Percentiles rank a stretch among this genome's conserved stretches.
Conservation (phyloP, 2,888 invertebrate species). For the Andrena dorsata region DNA sequence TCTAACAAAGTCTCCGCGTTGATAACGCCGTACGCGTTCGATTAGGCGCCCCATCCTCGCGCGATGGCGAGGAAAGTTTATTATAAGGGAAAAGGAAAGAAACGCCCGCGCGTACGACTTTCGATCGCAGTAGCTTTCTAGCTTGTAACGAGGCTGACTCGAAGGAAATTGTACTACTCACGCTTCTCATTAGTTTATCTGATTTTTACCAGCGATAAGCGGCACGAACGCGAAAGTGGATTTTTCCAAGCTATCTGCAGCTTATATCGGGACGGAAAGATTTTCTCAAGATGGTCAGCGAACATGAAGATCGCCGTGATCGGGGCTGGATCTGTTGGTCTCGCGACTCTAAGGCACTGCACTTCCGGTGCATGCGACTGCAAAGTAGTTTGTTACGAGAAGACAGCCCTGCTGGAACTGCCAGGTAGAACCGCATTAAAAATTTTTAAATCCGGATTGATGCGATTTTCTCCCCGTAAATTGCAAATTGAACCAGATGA, state of each 20-base stretch:
- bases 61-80: no score
- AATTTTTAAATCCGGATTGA: no score
- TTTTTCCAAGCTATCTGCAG: no score
- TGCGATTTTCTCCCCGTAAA: no score
- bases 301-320: conserved; percentile 89
- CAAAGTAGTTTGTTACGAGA: conserved; percentile 91
- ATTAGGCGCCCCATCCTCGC: neutral
- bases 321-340: conserved; percentile 95
- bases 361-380: conserved; percentile 84
- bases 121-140: neutral
- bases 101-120: neutral
- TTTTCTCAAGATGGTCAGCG: neutral
- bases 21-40: neutral
- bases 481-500: no score
- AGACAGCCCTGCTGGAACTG: no score
- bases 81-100: neutral
- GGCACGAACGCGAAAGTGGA: no score
- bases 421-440: no score
- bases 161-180: neutral
- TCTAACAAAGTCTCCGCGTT: neutral
- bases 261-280: no score
- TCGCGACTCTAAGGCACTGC: conserved; percentile 91
- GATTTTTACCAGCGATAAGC: no score
- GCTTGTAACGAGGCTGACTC: neutral
- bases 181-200: no score